These are phyloP conservation scores for Galago senegalensis DNA, from an alignment of 2,797 vertebrate species.

Conservation along the genomic window DNA sequence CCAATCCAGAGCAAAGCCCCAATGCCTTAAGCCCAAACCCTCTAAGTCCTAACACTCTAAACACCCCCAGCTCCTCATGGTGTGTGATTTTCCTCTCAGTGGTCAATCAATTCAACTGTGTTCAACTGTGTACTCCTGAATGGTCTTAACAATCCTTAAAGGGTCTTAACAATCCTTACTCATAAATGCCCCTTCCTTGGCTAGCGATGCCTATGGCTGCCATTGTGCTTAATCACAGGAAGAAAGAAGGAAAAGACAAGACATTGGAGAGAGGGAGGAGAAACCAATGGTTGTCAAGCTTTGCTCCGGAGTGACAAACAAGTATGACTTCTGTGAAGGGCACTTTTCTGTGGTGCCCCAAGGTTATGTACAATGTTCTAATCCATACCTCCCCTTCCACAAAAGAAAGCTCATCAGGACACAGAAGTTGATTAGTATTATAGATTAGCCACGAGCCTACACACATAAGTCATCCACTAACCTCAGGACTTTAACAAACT, in stretches of 20 bases:
- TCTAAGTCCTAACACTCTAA: background rate
- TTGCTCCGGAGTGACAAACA: background rate
- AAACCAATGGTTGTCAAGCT: background rate
- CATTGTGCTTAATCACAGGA: background rate
- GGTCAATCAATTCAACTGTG: background rate
- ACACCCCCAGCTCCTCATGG: background rate
- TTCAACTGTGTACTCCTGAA: background rate
- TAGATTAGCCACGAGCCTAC: background rate
- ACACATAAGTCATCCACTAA: background rate
- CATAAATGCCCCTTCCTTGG: background rate
- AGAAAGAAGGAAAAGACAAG: background rate
- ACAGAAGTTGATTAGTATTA: background rate
- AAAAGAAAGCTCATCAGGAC: background rate
- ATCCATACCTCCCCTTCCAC: background rate
- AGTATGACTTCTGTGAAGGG: background rate
- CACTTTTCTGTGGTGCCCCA: background rate
- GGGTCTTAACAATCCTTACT: background rate
- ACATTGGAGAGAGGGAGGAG: rapidly evolving
- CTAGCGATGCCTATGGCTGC: background rate
- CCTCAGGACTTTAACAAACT: slow-evolving; percentile 34
- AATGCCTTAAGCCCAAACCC: background rate
- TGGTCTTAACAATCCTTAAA: background rate
- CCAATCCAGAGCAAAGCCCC: background rate
- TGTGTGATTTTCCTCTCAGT: background rate
- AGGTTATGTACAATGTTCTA: background rate